A percentile compares a stretch with the other conserved stretches of the same genome.
These are phyloP conservation scores for Odontothrips loti DNA, from an alignment of 2,888 invertebrate genomes.

Conservation along the genomic window DNA sequence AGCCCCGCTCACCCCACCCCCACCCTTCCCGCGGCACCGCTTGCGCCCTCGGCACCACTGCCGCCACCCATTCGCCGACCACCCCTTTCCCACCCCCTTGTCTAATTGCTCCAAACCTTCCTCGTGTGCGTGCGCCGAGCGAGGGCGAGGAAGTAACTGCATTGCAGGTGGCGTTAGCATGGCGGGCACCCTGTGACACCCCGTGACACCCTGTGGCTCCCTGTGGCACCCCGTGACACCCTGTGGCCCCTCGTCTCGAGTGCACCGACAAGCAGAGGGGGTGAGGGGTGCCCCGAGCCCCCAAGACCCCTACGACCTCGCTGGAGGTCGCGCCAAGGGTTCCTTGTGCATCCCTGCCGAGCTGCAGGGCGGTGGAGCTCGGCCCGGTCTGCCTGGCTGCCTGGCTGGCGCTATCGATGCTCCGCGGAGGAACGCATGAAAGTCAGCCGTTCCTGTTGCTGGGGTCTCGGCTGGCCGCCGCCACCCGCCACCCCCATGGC, in stretches of 20 bases:
- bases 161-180: background rate
- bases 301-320: background rate
- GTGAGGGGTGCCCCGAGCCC: background rate
- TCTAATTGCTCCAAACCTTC: background rate
- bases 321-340: too few relatives aligned
- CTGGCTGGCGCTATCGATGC: background rate
- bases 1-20: background rate
- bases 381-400: background rate
- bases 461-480: background rate
- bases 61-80: background rate
- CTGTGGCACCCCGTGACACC: background rate
- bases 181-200: too few relatives aligned
- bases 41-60: background rate
- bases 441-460: slow-evolving; percentile 28
- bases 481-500: background rate
- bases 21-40: background rate
- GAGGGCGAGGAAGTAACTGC: background rate
- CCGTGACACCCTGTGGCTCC: background rate
- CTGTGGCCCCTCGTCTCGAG: background rate
- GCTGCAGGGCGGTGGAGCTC: background rate
- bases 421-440: background rate
- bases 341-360: background rate
- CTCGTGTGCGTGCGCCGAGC: background rate
- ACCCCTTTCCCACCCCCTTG: background rate
- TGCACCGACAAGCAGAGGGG: background rate